Evolutionary conservation across 1,140 invertebrate genomes (phyloP).

Genomic region (Orchesella cincta): DNA sequence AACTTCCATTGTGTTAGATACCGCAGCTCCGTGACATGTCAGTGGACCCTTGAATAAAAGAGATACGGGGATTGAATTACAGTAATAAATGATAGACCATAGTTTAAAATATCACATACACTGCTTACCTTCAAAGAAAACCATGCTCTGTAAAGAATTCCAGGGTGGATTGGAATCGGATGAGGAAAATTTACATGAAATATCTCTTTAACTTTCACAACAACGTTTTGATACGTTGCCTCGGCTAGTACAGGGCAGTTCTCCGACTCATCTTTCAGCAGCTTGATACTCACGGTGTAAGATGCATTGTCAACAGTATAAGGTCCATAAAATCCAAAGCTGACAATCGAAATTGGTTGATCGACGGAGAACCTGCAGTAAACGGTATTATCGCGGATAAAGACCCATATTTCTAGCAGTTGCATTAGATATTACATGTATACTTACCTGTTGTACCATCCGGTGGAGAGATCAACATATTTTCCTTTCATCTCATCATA

Average conservation of each 20-base stretch:
- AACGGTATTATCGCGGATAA: neutral
- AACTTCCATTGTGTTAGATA: conserved; percentile 16
- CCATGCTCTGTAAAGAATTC: conserved; percentile 35
- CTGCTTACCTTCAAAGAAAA: conserved; percentile 36
- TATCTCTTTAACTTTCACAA: conserved; percentile 37
- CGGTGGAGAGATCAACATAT: conserved; percentile 38
- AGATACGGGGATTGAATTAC: no score
- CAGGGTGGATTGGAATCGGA: conserved; percentile 31
- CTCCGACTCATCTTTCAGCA: conserved; percentile 29
- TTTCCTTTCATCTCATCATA: conserved; percentile 36
- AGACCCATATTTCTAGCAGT: no score
- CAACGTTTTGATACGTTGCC: conserved; percentile 15
- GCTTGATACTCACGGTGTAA: conserved; percentile 34
- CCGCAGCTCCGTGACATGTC: conserved; percentile 34
- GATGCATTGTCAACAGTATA: conserved; percentile 28
- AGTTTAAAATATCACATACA: no score
- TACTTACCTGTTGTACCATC: conserved; percentile 38
- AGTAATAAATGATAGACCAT: no score
- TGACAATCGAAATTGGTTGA: conserved; percentile 38
- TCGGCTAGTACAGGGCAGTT: neutral
- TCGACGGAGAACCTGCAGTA: conserved; percentile 35
- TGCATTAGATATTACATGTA: no score
- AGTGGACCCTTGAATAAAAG: conserved; percentile 33
- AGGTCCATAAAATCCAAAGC: conserved; percentile 41
- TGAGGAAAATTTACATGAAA: conserved; percentile 41